Evolutionary conservation across 2,888 invertebrate genomes (phyloP).

Genomic region (Synergus itoensis): DNA sequence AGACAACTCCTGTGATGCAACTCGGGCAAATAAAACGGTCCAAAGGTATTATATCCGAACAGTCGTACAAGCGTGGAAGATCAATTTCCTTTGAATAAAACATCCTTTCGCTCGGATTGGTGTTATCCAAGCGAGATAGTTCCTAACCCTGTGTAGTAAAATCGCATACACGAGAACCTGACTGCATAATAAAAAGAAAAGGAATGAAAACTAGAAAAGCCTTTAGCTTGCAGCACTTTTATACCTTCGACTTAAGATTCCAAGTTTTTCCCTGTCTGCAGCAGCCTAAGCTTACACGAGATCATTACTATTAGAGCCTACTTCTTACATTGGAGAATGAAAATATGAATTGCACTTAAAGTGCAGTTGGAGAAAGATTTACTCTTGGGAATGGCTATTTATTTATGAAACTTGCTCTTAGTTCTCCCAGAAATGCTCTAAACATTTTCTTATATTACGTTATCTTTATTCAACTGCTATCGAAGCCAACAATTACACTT

Average conservation of each 20-base stretch:
- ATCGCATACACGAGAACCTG: neutral
- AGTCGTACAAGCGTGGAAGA: constrained; percentile 49
- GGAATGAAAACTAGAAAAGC: neutral
- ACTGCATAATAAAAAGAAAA: constrained; percentile 9
- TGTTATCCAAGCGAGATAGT: constrained; percentile 53
- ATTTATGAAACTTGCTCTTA: neutral
- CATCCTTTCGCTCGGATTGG: constrained; percentile 53
- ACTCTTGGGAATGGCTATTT: constrained; percentile 8
- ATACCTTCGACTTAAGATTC: constrained; percentile 1
- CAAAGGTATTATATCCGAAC: constrained; percentile 52
- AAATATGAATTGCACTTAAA: constrained; percentile 14
- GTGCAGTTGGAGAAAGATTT: constrained; percentile 11
- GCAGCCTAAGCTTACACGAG: constrained; percentile 1
- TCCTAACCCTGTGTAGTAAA: constrained; percentile 19
- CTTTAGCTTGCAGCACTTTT: neutral
- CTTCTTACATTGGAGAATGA: constrained; percentile 15
- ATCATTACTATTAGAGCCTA: constrained; percentile 15
- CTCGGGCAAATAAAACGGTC: constrained; percentile 59
- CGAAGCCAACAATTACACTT: neutral
- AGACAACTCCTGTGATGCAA: constrained; percentile 67
- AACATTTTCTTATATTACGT: neutral
- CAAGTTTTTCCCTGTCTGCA: constrained; percentile 22
- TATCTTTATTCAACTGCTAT: neutral
- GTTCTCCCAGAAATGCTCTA: neutral
- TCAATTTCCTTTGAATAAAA: constrained; percentile 62